Conservation (phyloP, 1,140 invertebrate species). For the Colletes gigas region DNA sequence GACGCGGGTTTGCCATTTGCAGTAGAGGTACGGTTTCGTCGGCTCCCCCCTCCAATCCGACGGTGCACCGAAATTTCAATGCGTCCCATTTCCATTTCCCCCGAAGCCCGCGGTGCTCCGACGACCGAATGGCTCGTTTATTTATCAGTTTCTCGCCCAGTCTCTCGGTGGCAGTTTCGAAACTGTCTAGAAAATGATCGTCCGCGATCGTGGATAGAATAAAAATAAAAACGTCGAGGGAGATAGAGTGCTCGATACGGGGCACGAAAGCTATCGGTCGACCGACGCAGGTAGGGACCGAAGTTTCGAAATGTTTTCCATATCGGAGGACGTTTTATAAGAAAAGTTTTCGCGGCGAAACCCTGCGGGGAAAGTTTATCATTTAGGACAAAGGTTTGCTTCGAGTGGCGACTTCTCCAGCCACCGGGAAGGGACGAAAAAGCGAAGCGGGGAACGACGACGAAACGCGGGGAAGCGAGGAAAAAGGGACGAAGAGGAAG, state of each 20-base stretch:
- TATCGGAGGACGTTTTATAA: conserved; percentile 70
- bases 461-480: too few species aligned
- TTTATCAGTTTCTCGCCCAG: conserved; percentile 9
- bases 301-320: conserved; percentile 72
- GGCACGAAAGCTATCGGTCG: background rate
- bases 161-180: conserved; percentile 10
- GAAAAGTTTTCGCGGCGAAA: conserved; percentile 67
- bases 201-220: conserved; percentile 17
- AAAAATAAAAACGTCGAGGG: conserved; percentile 16
- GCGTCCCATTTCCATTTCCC: too few species aligned
- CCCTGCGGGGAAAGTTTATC: conserved; percentile 74
- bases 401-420: conserved; percentile 37
- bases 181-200: background rate
- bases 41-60: too few species aligned
- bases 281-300: conserved; percentile 41
- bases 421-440: background rate
- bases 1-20: too few species aligned
- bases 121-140: background rate
- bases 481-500: background rate
- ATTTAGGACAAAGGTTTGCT: conserved; percentile 72
- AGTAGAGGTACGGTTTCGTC: too few species aligned
- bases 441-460: conserved; percentile 5
- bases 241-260: background rate
- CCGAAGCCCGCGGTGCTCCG: too few species aligned
- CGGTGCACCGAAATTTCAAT: too few species aligned